Conservation (phyloP, 2,113 vertebrate species). For the Ranitomeya variabilis region DNA sequence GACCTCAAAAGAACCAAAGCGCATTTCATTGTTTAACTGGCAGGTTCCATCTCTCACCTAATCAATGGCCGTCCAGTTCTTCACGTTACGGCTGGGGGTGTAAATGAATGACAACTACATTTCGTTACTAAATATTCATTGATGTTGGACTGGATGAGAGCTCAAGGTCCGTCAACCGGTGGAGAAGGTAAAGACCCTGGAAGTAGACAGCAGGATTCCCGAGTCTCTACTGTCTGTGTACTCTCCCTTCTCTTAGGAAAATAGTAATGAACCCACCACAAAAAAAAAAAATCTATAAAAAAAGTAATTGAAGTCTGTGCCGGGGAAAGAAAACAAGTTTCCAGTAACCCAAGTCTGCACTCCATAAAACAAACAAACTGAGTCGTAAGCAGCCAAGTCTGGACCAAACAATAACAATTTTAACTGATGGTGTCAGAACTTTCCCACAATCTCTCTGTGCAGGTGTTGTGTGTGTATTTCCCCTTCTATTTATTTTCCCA, state of each 20-base stretch:
- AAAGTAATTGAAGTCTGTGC: slow-evolving; percentile 77
- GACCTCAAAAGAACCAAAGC: slow-evolving; percentile 72
- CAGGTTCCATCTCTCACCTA: slow-evolving; percentile 65
- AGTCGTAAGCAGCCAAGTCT: slow-evolving; percentile 70
- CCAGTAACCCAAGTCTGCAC: slow-evolving; percentile 71
- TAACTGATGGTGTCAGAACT: slow-evolving; percentile 68
- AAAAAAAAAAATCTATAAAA: slow-evolving; percentile 69
- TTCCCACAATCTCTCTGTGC: slow-evolving; percentile 75
- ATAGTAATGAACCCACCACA: slow-evolving; percentile 55
- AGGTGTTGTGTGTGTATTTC: slow-evolving; percentile 68
- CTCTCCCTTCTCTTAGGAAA: slow-evolving; percentile 59
- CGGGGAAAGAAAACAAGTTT: slow-evolving; percentile 77
- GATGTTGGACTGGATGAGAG: slow-evolving; percentile 51
- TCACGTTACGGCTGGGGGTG: slow-evolving; percentile 52
- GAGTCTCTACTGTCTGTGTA: background rate
- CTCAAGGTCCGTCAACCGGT: slow-evolving; percentile 55
- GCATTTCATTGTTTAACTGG: slow-evolving; percentile 61
- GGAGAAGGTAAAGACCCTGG: slow-evolving; percentile 13
- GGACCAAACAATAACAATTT: slow-evolving; percentile 80
- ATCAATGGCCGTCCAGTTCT: slow-evolving; percentile 63
- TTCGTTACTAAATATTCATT: slow-evolving; percentile 58
- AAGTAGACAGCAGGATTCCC: background rate
- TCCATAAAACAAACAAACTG: slow-evolving; percentile 82
- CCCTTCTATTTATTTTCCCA: slow-evolving; percentile 60
- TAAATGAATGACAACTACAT: slow-evolving; percentile 57